Evolutionary conservation across 2,797 vertebrate genomes (phyloP).

Genomic region (Rhincodon typus): DNA sequence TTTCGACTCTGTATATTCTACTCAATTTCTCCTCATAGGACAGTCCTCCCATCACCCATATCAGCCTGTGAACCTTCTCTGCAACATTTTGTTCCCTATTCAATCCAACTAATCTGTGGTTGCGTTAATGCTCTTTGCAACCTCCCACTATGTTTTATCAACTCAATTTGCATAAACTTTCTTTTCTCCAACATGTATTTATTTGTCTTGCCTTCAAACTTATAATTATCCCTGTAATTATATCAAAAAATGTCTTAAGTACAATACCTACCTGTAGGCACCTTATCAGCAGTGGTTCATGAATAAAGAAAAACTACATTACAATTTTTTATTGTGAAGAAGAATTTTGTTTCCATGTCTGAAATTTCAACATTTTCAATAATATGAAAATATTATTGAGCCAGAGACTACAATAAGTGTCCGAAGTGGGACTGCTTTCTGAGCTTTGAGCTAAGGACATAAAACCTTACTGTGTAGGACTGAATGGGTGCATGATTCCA

Average conservation of each 20-base stretch:
- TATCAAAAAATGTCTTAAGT: not conserved
- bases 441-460: not conserved
- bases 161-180: not conserved
- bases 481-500: conserved; percentile 8
- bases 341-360: conserved; percentile 11
- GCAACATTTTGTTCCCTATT: not conserved
- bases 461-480: not conserved
- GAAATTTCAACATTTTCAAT: conserved; percentile 1
- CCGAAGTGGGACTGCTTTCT: not conserved
- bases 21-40: too few species aligned
- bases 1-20: too few species aligned
- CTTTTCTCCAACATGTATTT: not conserved
- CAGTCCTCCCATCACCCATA: too few species aligned
- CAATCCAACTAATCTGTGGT: not conserved
- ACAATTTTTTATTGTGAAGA: not conserved
- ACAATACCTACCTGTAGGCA: not conserved
- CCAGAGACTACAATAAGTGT: not conserved
- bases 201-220: not conserved
- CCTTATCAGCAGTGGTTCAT: not conserved
- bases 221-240: not conserved
- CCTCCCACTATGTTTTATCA: not conserved
- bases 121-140: not conserved
- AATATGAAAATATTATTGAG: not conserved
- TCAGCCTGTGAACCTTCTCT: too few species aligned
- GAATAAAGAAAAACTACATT: too few species aligned